Conservation (phyloP, 2,888 invertebrate genomes). For the Leucophora obtusa region DNA sequence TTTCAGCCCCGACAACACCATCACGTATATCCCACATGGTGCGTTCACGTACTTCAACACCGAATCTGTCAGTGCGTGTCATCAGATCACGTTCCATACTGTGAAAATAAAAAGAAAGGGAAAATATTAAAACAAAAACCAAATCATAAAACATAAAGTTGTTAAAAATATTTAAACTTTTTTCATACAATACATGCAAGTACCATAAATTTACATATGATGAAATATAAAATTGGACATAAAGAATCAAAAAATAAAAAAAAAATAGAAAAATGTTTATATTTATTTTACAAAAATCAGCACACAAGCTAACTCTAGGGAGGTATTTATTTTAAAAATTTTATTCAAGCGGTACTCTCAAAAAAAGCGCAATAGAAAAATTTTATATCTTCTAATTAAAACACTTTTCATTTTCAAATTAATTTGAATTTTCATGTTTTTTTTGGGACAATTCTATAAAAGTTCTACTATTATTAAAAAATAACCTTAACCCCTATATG, state of each 20-base stretch:
- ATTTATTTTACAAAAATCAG: too few relatives aligned
- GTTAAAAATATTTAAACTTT: neutral
- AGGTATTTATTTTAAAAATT: too few relatives aligned
- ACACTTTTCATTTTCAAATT: too few relatives aligned
- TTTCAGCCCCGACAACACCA: slow-evolving; percentile 93
- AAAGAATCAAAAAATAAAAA: too few relatives aligned
- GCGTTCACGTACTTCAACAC: slow-evolving; percentile 91
- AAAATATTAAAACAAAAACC: neutral
- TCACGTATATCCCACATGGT: slow-evolving; percentile 92
- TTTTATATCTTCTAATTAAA: too few relatives aligned
- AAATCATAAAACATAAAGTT: slow-evolving; percentile 17
- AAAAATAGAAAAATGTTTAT: too few relatives aligned
- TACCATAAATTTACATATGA: neutral
- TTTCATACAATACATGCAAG: neutral
- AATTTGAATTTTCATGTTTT: too few relatives aligned
- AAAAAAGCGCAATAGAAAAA: too few relatives aligned
- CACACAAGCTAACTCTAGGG: too few relatives aligned
- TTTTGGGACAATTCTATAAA: too few relatives aligned
- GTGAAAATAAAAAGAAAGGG: slow-evolving; percentile 57
- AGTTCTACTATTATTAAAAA: neutral
- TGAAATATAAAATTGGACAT: neutral
- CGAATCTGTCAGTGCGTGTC: slow-evolving; percentile 88
- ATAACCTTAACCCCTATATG: neutral
- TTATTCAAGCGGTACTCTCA: too few relatives aligned
- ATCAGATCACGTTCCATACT: slow-evolving; percentile 85